Evolutionary conservation across 2,888 invertebrate genomes (phyloP).

Genomic region (Seira musarum): DNA sequence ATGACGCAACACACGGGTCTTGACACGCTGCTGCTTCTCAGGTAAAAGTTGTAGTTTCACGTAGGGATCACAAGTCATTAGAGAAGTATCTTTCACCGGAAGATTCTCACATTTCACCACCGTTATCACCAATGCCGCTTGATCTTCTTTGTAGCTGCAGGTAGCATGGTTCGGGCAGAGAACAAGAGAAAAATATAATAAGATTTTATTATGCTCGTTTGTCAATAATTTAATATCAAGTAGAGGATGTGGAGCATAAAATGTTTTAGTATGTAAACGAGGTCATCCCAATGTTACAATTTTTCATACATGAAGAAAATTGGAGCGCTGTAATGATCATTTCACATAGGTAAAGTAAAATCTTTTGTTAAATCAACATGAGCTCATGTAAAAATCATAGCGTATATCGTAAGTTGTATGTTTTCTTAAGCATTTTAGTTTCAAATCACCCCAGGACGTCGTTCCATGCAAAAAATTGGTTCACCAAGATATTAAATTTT

Average conservation of each 20-base stretch:
- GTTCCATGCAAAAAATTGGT: too few relatives aligned
- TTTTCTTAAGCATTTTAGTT: too few relatives aligned
- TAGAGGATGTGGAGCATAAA: background rate
- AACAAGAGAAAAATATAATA: background rate
- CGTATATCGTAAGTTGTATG: too few relatives aligned
- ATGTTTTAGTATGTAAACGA: background rate
- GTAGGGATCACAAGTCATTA: constrained; percentile 94
- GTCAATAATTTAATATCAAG: background rate
- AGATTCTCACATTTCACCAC: constrained; percentile 92
- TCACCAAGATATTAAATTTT: too few relatives aligned
- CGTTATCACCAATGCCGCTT: constrained; percentile 91
- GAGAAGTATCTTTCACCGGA: constrained; percentile 86
- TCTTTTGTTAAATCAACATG: too few relatives aligned
- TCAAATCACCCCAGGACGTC: too few relatives aligned
- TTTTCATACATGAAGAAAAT: too few relatives aligned
- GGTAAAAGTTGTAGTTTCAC: constrained; percentile 97
- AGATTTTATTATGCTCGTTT: background rate
- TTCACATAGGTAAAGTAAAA: too few relatives aligned
- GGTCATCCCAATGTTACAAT: too few relatives aligned
- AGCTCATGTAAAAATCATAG: too few relatives aligned
- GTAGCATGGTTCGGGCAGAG: constrained; percentile 24
- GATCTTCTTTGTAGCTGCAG: constrained; percentile 88
- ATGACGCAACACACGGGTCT: constrained; percentile 95
- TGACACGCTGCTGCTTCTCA: constrained; percentile 97
- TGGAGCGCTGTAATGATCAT: too few relatives aligned